Base-by-base conservation (phyloP, 2,888 invertebrate genomes). In the Polydrusus tereticollis region DNA sequence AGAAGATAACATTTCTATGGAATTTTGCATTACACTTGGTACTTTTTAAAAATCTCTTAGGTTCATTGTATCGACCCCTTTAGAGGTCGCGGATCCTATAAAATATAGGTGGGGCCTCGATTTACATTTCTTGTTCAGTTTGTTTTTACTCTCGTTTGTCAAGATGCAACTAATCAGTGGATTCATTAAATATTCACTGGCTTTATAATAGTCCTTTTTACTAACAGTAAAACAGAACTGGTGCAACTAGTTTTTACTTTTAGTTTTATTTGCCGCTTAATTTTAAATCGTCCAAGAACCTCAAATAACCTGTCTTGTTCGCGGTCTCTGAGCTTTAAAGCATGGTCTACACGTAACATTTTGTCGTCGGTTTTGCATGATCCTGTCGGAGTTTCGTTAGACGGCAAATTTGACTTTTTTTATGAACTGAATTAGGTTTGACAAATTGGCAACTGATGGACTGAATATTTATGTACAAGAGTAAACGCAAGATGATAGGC, bases 41-140 rank as follows among this genome's bases (percentile, higher is more conserved):
- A 47, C 8, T 47, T 47, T 47, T 47, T 23, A 23, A 21, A 23
- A 12, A 47, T 47, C 18, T 33, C 12, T 33, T 16, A 36, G 14
- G 7, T 18, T 18, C 38, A 58, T 20, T 26, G 29, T 50, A 33
- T 47, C 16, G 29, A 20, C 63, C 10, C 10, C 50, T 47, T 45
- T 33, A 50, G 36, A 63, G 63, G 64, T 64, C 64, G 64, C 26
- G 20, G 50, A 41, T 64, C 33, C 52, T 21, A 36, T 64, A 64
- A 60, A 38, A 26, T n/a, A n/a, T 66, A 57, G 65, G 65, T 57
- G 57, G 57, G 57, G 65, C 33, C 43, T 43, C 29, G n/a, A 57
- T 66, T 57, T 66, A 57, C 65, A 45, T 66, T 66, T 66, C 64
- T 50, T 64, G 38, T 20, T 23, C 6, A 21, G 18, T 12, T 50